phyloP scores from a whole-genome alignment of 37 sponge, comb jelly and placozoan genomes.

The Agelas oroides region DNA sequence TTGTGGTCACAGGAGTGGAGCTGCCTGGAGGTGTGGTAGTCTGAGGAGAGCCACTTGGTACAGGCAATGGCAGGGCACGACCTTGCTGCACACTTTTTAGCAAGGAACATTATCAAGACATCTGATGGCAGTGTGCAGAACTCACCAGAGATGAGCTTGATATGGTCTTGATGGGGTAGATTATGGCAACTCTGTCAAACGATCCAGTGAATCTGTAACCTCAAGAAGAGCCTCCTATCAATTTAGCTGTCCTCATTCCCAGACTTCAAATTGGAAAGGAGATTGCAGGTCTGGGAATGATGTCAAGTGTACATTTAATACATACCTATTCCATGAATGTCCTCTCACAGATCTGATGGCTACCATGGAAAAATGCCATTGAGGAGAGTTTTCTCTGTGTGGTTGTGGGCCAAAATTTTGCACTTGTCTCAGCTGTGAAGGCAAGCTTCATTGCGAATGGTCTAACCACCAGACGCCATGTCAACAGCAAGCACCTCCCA shows the following conservation, averaged over 20 bases:
- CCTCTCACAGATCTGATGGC: too few relatives aligned
- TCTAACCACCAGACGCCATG: conserved; percentile 35
- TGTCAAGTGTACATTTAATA: too few relatives aligned
- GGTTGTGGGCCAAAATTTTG: not conserved
- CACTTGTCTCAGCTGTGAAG: not conserved
- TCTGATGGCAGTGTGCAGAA: not conserved
- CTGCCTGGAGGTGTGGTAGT: not conserved
- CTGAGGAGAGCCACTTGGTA: not conserved
- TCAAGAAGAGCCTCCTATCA: not conserved
- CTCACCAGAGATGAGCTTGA: conserved; percentile 14
- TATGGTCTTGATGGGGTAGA: conserved; percentile 7
- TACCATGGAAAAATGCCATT: not conserved
- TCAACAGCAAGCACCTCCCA: conserved; percentile 6
- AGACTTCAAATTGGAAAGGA: too few relatives aligned
- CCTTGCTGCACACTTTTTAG: not conserved
- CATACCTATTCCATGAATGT: too few relatives aligned
- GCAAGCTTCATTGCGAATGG: not conserved
- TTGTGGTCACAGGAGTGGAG: not conserved
- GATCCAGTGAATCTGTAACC: not conserved
- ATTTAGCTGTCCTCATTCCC: too few relatives aligned
- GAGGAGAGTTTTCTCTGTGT: not conserved
- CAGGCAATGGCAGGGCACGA: not conserved
- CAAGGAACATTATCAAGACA: not conserved
- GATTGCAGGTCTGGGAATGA: too few relatives aligned
- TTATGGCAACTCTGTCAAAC: not conserved